Evolutionary conservation across 1,140 invertebrate genomes (phyloP).

Genomic region (Cryptotermes secundus): DNA sequence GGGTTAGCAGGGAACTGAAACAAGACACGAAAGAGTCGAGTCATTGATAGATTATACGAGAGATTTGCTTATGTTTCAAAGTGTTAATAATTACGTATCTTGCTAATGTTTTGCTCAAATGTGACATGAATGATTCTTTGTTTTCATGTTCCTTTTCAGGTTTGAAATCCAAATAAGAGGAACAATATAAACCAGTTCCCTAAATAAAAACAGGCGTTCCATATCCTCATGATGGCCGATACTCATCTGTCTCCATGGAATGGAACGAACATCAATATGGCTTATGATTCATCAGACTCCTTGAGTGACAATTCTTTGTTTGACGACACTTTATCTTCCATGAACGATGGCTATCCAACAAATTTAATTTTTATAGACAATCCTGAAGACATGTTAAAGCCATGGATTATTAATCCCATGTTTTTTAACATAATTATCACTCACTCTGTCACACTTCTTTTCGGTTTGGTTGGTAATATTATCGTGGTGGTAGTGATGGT

Average conservation of each 20-base stretch:
- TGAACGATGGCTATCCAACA: background rate
- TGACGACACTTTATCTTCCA: background rate
- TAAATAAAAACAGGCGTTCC: too few relatives aligned
- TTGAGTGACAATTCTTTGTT: background rate
- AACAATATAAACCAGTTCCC: too few relatives aligned
- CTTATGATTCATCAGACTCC: background rate
- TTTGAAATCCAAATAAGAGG: too few relatives aligned
- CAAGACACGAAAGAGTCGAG: too few relatives aligned
- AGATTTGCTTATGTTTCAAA: too few relatives aligned
- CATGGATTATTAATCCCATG: slow-evolving; percentile 42
- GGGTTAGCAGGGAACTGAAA: too few relatives aligned
- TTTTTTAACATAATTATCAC: slow-evolving; percentile 47
- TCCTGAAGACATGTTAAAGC: slow-evolving; percentile 48
- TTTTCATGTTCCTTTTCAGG: too few relatives aligned
- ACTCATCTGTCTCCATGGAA: background rate
- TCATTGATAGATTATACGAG: too few relatives aligned
- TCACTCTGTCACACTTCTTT: slow-evolving; percentile 46
- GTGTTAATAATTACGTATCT: too few relatives aligned
- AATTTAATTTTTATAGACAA: slow-evolving; percentile 39
- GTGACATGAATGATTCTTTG: too few relatives aligned
- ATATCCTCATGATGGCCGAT: background rate
- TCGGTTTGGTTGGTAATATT: slow-evolving; percentile 43
- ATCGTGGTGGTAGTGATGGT: slow-evolving; percentile 42
- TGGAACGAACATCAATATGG: background rate
- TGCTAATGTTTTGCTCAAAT: too few relatives aligned